Conservation (phyloP, 92 coral and sea anemone species). For the Anthopleura xanthogrammica region DNA sequence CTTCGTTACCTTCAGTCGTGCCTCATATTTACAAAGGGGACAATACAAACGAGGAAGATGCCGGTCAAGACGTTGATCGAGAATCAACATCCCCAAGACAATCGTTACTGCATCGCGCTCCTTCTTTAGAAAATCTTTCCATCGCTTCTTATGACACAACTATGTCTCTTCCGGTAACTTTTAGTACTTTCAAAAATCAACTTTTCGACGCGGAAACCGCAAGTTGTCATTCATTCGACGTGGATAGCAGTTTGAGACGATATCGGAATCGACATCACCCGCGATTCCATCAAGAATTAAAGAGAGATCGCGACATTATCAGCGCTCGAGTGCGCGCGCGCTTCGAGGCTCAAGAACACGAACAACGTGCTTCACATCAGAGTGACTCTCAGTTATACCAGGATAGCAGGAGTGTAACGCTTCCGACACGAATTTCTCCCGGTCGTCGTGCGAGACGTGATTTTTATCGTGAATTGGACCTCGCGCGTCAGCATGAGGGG, state of each 20-base stretch:
- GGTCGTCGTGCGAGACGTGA: constrained; percentile 12
- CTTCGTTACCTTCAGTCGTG: constrained; percentile 49
- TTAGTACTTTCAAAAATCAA: constrained; percentile 53
- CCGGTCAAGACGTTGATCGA: constrained; percentile 6
- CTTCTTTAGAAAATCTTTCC: constrained; percentile 52
- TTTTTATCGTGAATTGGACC: constrained; percentile 38
- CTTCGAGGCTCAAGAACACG: constrained; percentile 5
- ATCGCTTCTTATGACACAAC: constrained; percentile 42
- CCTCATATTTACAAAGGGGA: constrained; percentile 55
- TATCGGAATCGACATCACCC: constrained; percentile 46
- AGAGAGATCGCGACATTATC: constrained; percentile 26
- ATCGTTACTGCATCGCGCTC: constrained; percentile 17
- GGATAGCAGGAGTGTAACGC: constrained; percentile 13
- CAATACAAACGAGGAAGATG: constrained; percentile 43
- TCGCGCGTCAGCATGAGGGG: background rate
- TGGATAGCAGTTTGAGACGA: constrained; percentile 18
- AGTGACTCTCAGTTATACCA: constrained; percentile 29
- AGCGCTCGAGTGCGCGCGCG: constrained; percentile 21
- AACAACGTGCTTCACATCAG: constrained; percentile 7
- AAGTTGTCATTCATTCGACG: constrained; percentile 28
- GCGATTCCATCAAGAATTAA: constrained; percentile 28
- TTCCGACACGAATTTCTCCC: constrained; percentile 10
- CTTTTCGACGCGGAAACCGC: constrained; percentile 31
- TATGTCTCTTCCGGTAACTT: constrained; percentile 46
- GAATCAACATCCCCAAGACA: background rate